Percentiles rank a stretch among this genome's conserved stretches.
phyloP scores from a whole-genome alignment of 2,113 vertebrate species.

The Apteryx owenii region DNA sequence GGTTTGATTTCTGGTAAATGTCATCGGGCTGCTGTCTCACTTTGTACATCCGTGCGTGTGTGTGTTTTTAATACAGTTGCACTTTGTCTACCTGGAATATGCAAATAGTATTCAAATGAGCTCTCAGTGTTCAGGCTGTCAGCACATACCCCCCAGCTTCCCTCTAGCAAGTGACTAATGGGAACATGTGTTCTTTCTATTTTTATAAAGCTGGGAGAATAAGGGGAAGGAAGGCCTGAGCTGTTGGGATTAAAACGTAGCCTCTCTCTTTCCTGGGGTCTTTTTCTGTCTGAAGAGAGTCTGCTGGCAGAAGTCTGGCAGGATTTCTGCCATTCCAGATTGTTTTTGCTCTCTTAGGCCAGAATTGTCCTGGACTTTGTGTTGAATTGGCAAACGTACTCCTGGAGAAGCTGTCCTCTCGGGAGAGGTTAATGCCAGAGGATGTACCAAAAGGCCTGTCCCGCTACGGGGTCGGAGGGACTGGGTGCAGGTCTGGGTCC shows the following conservation, averaged over 20 bases:
- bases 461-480: fast-evolving
- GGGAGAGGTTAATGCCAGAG: background rate
- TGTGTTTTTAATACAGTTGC: background rate
- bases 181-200: conserved; percentile 82
- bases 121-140: conserved; percentile 56
- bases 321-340: background rate
- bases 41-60: background rate
- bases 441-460: too few relatives aligned
- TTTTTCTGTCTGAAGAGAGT: background rate
- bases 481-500: fast-evolving
- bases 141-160: conserved; percentile 77
- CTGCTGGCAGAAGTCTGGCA: background rate
- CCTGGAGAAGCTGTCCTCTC: background rate
- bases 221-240: conserved; percentile 30
- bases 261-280: conserved; percentile 17
- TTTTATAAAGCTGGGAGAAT: conserved; percentile 57
- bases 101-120: conserved; percentile 80
- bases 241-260: background rate
- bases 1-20: conserved; percentile 36
- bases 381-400: fast-evolving
- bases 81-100: conserved; percentile 78
- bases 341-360: background rate
- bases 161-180: conserved; percentile 82
- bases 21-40: conserved; percentile 26
- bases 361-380: background rate